Evolutionary conservation across 2,888 invertebrate genomes (phyloP), one percentile per base, ranked within the genome.

Genomic region (Cerastis rubricosa): DNA sequence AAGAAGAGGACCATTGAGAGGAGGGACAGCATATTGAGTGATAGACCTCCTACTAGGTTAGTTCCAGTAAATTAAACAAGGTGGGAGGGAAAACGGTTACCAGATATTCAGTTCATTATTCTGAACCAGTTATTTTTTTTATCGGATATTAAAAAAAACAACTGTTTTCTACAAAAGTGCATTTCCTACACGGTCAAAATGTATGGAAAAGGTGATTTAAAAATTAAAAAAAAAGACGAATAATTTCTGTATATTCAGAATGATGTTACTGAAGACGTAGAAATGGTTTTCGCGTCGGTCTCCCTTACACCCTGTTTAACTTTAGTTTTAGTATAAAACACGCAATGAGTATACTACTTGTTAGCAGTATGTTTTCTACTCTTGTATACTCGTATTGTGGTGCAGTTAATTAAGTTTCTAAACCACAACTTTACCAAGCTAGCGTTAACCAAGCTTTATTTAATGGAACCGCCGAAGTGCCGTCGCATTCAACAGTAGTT

Each of bases 1-100:
- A 96, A 95, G 87, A 95, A 94, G 83, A 90, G 94, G 40, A 91
- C 96, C 63, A 94, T 94, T 0, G 97, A 95, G 84, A 95, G 96
- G 88, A 94, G 96, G 35, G 97, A 97, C 90, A 97, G 97, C 89
- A 97, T 95, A 89, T 88, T 97, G 54, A 97, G 97, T 83, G 97
- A 96, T 79, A 93, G 96, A 25, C 93, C 95, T 51, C 94, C 96
- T 8, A 87, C 93, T 5, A 92, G 92, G 96, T 96, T 43, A 93
- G 94, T 64, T 25, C 0, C 40, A 43, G n/a, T 61, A 5, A 61
- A 29, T 35, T 35, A 29, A 5, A 35, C 35, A 35, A 35, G 3
- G 35, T 35, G 35, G 35, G 35, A 35, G 35, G 35, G 35, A 35
- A 35, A 35, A 35, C 35, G 35, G 35, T 35, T 35, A 35, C 35